These are phyloP conservation scores for Drosophila pseudotakahashii DNA, from an alignment of 2,888 invertebrate species.

Conservation along the genomic window DNA sequence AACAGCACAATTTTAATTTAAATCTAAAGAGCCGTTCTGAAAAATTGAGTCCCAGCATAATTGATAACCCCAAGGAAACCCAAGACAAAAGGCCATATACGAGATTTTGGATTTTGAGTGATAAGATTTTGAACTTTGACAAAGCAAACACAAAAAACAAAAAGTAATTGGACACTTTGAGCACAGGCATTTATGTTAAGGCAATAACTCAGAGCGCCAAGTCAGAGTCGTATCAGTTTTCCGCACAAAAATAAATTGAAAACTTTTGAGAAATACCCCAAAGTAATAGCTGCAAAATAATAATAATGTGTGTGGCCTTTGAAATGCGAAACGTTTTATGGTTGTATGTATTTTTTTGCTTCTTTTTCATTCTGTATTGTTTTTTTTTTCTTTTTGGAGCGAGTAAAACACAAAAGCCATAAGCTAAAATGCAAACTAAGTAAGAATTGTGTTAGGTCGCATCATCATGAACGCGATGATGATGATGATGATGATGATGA, in stretches of 20 bases:
- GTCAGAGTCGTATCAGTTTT: slow-evolving; percentile 47
- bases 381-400: slow-evolving; percentile 19
- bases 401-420: slow-evolving; percentile 47
- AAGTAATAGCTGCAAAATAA: slow-evolving; percentile 39
- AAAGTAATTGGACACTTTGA: slow-evolving; percentile 22
- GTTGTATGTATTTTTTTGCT: slow-evolving; percentile 17
- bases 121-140: slow-evolving; percentile 48
- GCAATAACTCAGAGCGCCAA: slow-evolving; percentile 43
- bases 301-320: slow-evolving; percentile 59
- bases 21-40: slow-evolving; percentile 5
- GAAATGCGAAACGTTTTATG: slow-evolving; percentile 58
- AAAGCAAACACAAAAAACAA: slow-evolving; percentile 27
- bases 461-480: slow-evolving; percentile 25
- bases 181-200: slow-evolving; percentile 26
- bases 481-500: slow-evolving; percentile 32
- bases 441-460: slow-evolving; percentile 62
- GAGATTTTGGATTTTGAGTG: slow-evolving; percentile 20
- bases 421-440: slow-evolving; percentile 60
- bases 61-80: slow-evolving; percentile 45
- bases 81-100: slow-evolving; percentile 8
- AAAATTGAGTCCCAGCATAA: slow-evolving; percentile 14
- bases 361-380: neutral
- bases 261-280: slow-evolving; percentile 43
- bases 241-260: slow-evolving; percentile 50
- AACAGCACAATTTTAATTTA: slow-evolving; percentile 10